A percentile compares a stretch with the other conserved stretches of the same genome.
Conservation (phyloP, 1,140 invertebrate species). For the Pseudomyrmex pallidus region DNA sequence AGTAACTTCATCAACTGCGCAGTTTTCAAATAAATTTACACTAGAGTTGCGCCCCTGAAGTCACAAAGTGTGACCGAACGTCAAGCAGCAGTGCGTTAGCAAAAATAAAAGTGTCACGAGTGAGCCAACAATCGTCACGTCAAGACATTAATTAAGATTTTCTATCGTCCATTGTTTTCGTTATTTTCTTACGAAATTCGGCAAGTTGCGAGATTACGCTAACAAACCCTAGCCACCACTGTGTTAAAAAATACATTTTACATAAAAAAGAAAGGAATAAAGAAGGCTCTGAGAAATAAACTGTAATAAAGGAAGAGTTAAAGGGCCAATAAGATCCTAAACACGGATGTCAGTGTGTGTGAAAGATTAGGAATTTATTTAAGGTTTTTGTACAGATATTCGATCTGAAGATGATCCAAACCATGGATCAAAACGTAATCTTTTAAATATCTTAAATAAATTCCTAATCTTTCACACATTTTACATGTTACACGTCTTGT, state of each 20-base stretch:
- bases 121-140: conserved; percentile 67
- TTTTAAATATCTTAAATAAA: too few relatives aligned
- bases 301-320: too few relatives aligned
- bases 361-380: too few relatives aligned
- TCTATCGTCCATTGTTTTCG: conserved; percentile 21
- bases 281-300: too few relatives aligned
- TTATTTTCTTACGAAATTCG: conserved; percentile 42
- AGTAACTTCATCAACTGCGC: too few relatives aligned
- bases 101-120: conserved; percentile 80
- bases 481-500: neutral
- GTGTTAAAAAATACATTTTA: neutral
- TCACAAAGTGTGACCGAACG: conserved; percentile 73
- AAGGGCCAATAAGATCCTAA: too few relatives aligned
- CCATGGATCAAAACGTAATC: too few relatives aligned
- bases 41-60: conserved; percentile 68
- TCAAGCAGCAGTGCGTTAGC: conserved; percentile 60
- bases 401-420: too few relatives aligned
- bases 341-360: too few relatives aligned
- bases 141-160: conserved; percentile 59
- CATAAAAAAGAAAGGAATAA: too few relatives aligned
- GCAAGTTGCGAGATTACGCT: neutral
- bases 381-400: too few relatives aligned
- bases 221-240: neutral
- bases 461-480: too few relatives aligned
- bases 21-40: neutral